These are phyloP conservation scores for Brachystomella parvula DNA, from an alignment of 1,140 invertebrate species.

Conservation along the genomic window DNA sequence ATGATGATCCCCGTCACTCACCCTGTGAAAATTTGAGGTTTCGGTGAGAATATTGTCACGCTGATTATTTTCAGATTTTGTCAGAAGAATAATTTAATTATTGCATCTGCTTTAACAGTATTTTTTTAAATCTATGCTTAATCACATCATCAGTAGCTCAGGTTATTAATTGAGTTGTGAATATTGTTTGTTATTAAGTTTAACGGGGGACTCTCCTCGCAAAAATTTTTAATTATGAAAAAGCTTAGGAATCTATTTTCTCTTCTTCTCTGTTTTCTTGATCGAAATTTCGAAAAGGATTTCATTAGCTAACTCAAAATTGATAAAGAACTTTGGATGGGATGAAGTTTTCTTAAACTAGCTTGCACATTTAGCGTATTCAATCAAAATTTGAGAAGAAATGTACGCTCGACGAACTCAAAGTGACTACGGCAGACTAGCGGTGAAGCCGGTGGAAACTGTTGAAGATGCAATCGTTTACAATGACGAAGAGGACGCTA, in stretches of 20 bases:
- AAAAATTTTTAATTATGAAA: not conserved
- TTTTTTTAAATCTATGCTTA: too few species aligned
- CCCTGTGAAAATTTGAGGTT: too few species aligned
- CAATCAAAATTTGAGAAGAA: not conserved
- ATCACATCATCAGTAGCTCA: too few species aligned
- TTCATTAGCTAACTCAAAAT: too few species aligned
- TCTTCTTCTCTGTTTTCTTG: not conserved
- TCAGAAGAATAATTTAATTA: too few species aligned
- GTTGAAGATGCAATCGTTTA: not conserved
- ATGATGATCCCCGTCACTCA: too few species aligned
- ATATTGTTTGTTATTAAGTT: too few species aligned
- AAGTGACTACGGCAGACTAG: conserved; percentile 24
- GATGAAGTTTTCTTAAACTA: not conserved
- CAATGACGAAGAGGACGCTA: conserved; percentile 25
- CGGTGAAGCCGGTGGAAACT: conserved; percentile 22
- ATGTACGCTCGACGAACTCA: conserved; percentile 16
- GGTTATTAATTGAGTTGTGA: too few species aligned
- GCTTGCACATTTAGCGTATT: not conserved
- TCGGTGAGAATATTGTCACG: too few species aligned
- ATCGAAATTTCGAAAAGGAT: too few species aligned
- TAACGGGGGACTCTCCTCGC: not conserved
- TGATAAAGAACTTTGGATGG: not conserved
- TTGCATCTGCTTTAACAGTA: too few species aligned
- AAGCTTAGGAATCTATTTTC: not conserved
- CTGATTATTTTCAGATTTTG: too few species aligned